These are phyloP conservation scores for Seira sanloemensis DNA, from an alignment of 2,888 invertebrate species.

Conservation along the genomic window DNA sequence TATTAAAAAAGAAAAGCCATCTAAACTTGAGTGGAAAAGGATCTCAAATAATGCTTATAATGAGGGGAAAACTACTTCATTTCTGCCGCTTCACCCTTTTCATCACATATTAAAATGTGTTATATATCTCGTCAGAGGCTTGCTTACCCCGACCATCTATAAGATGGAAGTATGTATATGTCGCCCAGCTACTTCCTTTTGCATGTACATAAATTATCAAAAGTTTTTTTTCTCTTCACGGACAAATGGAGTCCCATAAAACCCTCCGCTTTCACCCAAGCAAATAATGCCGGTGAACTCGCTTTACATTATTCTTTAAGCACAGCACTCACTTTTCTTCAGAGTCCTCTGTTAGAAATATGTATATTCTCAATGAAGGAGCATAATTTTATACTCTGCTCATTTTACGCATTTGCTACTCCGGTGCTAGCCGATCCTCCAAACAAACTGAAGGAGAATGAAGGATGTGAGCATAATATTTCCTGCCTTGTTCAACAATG, in stretches of 20 bases:
- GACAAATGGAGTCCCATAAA: slow-evolving; percentile 63
- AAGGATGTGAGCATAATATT: slow-evolving; percentile 48
- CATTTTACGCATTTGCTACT: slow-evolving; percentile 1
- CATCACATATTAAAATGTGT: slow-evolving; percentile 7
- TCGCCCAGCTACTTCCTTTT: slow-evolving; percentile 52
- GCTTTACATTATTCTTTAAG: slow-evolving; percentile 8
- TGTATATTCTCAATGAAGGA: neutral
- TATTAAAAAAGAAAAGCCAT: no score
- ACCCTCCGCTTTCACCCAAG: slow-evolving; percentile 59
- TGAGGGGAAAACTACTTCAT: slow-evolving; percentile 24
- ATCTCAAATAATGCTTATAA: no score
- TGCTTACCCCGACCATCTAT: neutral
- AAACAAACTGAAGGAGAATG: slow-evolving; percentile 16
- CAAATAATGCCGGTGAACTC: slow-evolving; percentile 61
- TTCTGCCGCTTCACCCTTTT: neutral
- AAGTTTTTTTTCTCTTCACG: slow-evolving; percentile 44
- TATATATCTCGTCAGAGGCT: neutral
- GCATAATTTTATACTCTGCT: slow-evolving; percentile 11
- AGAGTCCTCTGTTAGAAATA: neutral
- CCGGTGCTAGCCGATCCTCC: slow-evolving; percentile 34
- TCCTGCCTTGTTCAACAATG: slow-evolving; percentile 49
- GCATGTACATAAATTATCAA: slow-evolving; percentile 64
- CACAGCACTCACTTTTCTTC: neutral
- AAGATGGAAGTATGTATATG: neutral
- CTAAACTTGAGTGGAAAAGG: no score